Percentiles rank a stretch among this genome's conserved stretches.
These are phyloP conservation scores for Clarias fuscus DNA, from an alignment of 2,797 vertebrate genomes.

Conservation along the genomic window DNA sequence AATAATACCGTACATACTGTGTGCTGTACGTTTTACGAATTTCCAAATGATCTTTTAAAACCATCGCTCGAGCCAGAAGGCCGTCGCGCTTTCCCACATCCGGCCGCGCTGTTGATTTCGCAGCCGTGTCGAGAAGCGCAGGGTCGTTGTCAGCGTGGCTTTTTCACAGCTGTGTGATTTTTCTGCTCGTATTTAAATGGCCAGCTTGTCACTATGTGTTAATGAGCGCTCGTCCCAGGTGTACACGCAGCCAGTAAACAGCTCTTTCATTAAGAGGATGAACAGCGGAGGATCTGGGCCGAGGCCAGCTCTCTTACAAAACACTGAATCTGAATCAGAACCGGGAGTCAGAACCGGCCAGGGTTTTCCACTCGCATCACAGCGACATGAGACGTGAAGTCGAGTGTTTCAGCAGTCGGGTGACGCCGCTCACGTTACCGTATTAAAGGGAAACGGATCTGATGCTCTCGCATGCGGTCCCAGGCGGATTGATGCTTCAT, in stretches of 20 bases:
- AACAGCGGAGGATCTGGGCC: neutral
- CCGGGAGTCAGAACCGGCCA: neutral
- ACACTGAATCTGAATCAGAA: neutral
- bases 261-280: conserved; percentile 11
- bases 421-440: neutral
- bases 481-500: no score
- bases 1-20: neutral
- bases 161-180: conserved; percentile 20
- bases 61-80: no score
- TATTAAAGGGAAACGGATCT: neutral
- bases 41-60: neutral
- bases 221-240: conserved; percentile 23
- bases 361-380: neutral
- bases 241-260: conserved; percentile 24
- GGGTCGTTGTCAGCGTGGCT: neutral
- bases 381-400: neutral
- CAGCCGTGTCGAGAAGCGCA: neutral
- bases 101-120: neutral
- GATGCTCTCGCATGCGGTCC: neutral
- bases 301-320: neutral
- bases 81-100: neutral
- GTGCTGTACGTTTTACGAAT: neutral
- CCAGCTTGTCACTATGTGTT: conserved; percentile 8
- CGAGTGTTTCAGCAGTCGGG: neutral
- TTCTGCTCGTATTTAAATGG: conserved; percentile 23